Percentiles rank a stretch among this genome's conserved stretches.
Evolutionary conservation across 2,888 invertebrate genomes (phyloP).

Genomic region (Neria commutata): DNA sequence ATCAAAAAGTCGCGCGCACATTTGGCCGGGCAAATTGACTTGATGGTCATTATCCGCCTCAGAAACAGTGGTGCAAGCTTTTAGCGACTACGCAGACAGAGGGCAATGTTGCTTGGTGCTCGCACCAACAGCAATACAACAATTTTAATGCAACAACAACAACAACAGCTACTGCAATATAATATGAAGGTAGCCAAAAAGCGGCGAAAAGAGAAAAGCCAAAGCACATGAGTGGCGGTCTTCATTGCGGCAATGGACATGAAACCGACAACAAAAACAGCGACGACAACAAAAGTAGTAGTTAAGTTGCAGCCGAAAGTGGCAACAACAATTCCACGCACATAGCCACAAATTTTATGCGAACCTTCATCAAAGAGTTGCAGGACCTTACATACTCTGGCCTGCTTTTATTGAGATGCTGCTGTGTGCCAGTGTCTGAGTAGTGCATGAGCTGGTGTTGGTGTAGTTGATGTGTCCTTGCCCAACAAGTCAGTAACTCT

Average conservation of each 20-base stretch:
- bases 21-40: not conserved
- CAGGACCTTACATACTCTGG: no score
- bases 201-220: slow-evolving; percentile 17
- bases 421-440: no score
- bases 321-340: not conserved
- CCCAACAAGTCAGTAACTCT: not conserved
- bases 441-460: not conserved
- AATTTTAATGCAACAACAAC: slow-evolving; percentile 17
- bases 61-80: no score
- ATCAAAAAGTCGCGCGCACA: slow-evolving; percentile 5
- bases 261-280: not conserved
- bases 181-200: slow-evolving; percentile 16
- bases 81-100: no score
- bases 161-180: slow-evolving; percentile 34
- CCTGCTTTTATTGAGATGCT: not conserved
- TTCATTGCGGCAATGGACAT: not conserved
- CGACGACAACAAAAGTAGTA: not conserved
- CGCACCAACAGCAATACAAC: no score
- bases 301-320: not conserved
- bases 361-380: not conserved
- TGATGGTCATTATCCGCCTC: slow-evolving; percentile 1
- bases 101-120: no score
- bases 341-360: slow-evolving; percentile 2
- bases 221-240: slow-evolving; percentile 14
- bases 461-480: not conserved